Percentiles rank a stretch among this genome's conserved stretches.
phyloP scores from a whole-genome alignment of 2,113 vertebrate genomes.

The Aegotheles bennettii region DNA sequence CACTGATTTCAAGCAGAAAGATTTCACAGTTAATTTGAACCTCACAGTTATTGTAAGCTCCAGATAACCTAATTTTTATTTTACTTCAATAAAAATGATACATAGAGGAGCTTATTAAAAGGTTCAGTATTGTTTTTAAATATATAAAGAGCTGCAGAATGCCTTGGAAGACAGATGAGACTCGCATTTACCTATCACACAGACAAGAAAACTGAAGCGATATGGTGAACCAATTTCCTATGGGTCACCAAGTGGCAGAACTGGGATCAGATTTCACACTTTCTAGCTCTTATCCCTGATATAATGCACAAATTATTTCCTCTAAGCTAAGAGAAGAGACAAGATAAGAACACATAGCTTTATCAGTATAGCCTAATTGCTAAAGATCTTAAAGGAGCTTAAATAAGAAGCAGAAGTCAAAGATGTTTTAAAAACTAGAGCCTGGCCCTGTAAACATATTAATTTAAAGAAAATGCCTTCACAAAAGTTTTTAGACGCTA shows the following conservation, averaged over 20 bases:
- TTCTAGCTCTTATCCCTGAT: background rate
- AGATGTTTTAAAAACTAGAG: background rate
- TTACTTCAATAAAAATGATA: background rate
- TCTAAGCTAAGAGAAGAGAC: conserved; percentile 5
- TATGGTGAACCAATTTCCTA: background rate
- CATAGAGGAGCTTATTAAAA: background rate
- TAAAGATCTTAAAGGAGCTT: background rate
- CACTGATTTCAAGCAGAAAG: conserved; percentile 28
- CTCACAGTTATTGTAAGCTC: background rate
- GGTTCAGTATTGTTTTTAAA: background rate
- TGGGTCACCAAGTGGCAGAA: background rate
- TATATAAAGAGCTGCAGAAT: background rate
- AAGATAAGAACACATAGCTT: conserved; percentile 13
- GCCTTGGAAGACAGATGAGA: background rate
- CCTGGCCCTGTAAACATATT: background rate
- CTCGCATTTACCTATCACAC: background rate
- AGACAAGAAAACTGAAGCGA: background rate
- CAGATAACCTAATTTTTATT: conserved; percentile 20
- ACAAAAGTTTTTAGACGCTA: background rate
- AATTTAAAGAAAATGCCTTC: conserved; percentile 2
- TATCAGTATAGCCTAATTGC: conserved; percentile 29
- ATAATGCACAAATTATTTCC: conserved; percentile 41
- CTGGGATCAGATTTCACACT: conserved; percentile 25
- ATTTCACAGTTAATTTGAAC: conserved; percentile 32
- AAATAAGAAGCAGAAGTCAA: background rate